Percentiles rank a stretch among this genome's conserved stretches.
phyloP scores from a whole-genome alignment of 2,797 vertebrate genomes.

The Enteromius paludinosus region DNA sequence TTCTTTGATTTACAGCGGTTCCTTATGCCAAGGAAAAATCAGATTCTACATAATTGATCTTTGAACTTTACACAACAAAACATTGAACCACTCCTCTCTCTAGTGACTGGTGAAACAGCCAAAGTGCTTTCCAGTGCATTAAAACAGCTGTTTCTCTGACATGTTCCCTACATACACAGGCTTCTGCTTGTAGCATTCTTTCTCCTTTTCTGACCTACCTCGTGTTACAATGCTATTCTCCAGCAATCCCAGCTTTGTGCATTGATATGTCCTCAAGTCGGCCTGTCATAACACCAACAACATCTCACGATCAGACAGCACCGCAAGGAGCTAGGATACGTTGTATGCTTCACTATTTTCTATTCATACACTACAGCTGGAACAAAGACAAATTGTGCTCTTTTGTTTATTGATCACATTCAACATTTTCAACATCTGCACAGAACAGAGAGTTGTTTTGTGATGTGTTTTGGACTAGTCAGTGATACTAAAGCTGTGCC shows the following conservation, averaged over 20 bases:
- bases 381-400: not conserved
- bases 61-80: conserved; percentile 2
- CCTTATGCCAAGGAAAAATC: not conserved
- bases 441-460: not conserved
- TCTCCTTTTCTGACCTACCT: not conserved
- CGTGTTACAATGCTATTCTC: not conserved
- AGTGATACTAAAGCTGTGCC: not conserved
- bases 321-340: not conserved
- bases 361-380: not conserved
- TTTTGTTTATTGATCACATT: conserved; percentile 1
- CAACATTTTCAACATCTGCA: not conserved
- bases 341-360: not conserved
- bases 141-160: conserved; percentile 35
- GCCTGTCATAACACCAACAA: not conserved
- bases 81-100: conserved; percentile 20
- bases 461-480: conserved; percentile 3
- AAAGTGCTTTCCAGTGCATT: conserved; percentile 5
- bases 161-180: conserved; percentile 43
- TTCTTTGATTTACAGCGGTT: not conserved
- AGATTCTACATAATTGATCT: not conserved
- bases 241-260: not conserved
- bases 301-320: not conserved
- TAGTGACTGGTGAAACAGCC: not conserved
- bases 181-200: conserved; percentile 56
- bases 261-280: not conserved